These are phyloP conservation scores for Ophioninae sp. DNA, from an alignment of 2,888 invertebrate genomes.

Conservation along the genomic window DNA sequence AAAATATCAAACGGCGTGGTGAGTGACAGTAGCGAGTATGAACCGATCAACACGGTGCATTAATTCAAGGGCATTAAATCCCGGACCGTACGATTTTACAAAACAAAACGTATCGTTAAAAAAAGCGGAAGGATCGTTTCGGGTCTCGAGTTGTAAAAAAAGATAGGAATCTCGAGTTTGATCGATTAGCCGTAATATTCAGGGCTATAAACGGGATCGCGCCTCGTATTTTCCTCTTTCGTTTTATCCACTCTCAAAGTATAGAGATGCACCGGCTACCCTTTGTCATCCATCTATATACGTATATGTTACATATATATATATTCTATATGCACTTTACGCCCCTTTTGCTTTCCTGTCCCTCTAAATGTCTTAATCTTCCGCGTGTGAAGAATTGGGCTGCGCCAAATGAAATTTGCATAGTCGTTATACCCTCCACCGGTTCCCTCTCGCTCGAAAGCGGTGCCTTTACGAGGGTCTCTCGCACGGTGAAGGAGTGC, in stretches of 20 bases:
- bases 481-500: constrained; percentile 57
- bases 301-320: constrained; percentile 10
- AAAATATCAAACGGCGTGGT: no score
- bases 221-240: constrained; percentile 39
- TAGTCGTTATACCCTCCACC: constrained; percentile 72
- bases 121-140: background rate
- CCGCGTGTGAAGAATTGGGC: constrained; percentile 74
- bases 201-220: constrained; percentile 26
- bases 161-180: constrained; percentile 29
- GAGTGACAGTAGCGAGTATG: background rate
- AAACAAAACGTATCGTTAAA: background rate
- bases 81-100: background rate
- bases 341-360: constrained; percentile 59
- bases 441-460: constrained; percentile 29
- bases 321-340: constrained; percentile 16
- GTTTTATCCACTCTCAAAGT: constrained; percentile 53
- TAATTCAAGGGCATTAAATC: background rate
- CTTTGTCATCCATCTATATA: constrained; percentile 8
- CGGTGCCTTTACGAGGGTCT: constrained; percentile 67
- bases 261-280: constrained; percentile 58
- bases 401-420: constrained; percentile 75
- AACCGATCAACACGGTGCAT: background rate
- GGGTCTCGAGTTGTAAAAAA: background rate
- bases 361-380: constrained; percentile 75
- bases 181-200: constrained; percentile 32